Base-by-base conservation (phyloP, 2,888 invertebrate genomes). In the Steromphala cineraria region DNA sequence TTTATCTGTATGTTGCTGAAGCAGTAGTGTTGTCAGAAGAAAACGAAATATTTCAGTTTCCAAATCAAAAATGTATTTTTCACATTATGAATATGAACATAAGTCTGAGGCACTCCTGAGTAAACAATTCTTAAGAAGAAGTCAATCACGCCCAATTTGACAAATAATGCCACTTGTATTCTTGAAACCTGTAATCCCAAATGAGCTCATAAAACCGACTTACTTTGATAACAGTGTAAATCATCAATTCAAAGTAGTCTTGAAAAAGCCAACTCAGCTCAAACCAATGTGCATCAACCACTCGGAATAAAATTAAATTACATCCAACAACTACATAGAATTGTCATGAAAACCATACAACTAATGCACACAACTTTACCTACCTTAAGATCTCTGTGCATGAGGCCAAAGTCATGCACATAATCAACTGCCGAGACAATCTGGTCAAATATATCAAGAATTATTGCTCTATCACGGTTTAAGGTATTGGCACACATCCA, bases 301-400 rank as follows among this genome's bases (percentile, higher is more conserved):
- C n/a, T n/a, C n/a, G n/a, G n/a, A n/a, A n/a, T n/a, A n/a, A n/a
- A n/a, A n/a, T n/a, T n/a, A n/a, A n/a, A n/a, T n/a, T 36, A 36
- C 7, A 7, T 36, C 2, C 36, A 36, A 4, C 36, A 36, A 36
- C 2, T 36, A 36, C 7, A 46, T 46, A 46, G 10, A 13, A 46
- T 46, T 10, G 13, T 46, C 13, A 36, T 36, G 7, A 36, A 36
- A 36, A 36, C 13, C 46, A 46, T 10, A 1, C 1, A 8, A 46
- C 46, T 10, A 46, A 46, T 4, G 46, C 13, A 46, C 13, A 46
- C 5, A 46, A 13, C 5, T 5, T 46, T 4, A 5, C 62, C 94
- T 89, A 97, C 97, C 94, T 99, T 99, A 55, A 99, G 95, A 94
- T 99, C 99, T 75, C 99, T 95, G 93, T 99, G 99, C 92, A 99